A percentile compares a stretch with the other conserved stretches of the same genome.
phyloP scores from a whole-genome alignment of 2,888 invertebrate species.

The Euphydryas editha region DNA sequence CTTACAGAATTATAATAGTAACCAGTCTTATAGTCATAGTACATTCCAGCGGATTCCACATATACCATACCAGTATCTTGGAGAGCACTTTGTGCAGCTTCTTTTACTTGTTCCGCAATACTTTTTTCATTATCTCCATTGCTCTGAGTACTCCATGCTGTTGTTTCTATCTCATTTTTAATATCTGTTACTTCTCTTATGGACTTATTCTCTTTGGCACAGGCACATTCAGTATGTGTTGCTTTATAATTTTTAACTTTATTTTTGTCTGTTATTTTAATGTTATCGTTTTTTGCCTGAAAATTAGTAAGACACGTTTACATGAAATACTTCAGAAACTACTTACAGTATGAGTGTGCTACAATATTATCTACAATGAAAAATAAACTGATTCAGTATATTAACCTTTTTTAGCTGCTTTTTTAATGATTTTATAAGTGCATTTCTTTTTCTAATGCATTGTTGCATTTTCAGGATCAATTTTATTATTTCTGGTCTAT shows the following conservation, averaged over 20 bases:
- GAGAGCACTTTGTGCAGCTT: constrained; percentile 89
- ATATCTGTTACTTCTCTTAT: constrained; percentile 23
- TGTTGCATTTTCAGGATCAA: constrained; percentile 84
- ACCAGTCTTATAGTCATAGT: constrained; percentile 94
- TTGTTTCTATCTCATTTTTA: constrained; percentile 23
- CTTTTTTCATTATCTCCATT: constrained; percentile 64
- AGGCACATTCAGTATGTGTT: background rate
- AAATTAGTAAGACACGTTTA: background rate
- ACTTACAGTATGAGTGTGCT: background rate
- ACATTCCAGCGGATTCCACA: constrained; percentile 93
- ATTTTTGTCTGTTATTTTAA: background rate
- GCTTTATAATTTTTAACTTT: background rate
- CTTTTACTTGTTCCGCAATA: constrained; percentile 90
- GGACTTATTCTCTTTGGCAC: background rate
- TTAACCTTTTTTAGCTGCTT: constrained; percentile 79
- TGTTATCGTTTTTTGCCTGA: background rate
- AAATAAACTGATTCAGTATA: background rate
- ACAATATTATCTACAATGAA: background rate
- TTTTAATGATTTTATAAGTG: constrained; percentile 83
- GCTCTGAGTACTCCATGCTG: constrained; percentile 57
- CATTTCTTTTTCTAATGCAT: constrained; percentile 82
- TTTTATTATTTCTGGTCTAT: constrained; percentile 84
- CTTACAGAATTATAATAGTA: constrained; percentile 95
- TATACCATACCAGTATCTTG: constrained; percentile 92
- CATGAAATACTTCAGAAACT: background rate